Evolutionary conservation across 2,888 invertebrate species (phyloP), one percentile per base, ranked within the genome.

Genomic region (Meliscaeva auricollis): DNA sequence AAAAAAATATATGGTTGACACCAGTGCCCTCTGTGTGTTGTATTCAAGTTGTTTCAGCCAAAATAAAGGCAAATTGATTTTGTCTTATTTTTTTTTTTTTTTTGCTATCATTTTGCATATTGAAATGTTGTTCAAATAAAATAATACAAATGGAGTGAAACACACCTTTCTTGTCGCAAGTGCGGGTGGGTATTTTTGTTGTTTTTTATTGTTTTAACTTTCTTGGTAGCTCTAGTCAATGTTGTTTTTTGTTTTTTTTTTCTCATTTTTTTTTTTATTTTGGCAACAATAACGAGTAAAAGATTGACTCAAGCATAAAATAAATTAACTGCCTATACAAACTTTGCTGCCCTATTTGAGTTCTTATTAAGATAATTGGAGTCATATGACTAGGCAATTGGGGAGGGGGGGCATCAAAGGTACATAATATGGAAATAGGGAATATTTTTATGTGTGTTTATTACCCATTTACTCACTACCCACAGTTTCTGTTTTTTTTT

Each of bases 301-400:
- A 69, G 41, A 68, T 50, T 41, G 32, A 15, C 41, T 78, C 17
- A 62, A 74, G 48, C 54, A 52, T 54, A 52, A 35, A 66, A 56
- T 46, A 64, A 15, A 69, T 56, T 83, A 83, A 78, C 62, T 73
- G 66, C 66, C 66, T 74, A 38, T 20, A 22, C 73, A 82, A 82
- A 82, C 66, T 32, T 50, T 58, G 20, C 66, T 58, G 20, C 66
- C 73, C 72, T 77, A 77, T 73, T 77, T 62, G 77, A 69, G 54
- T 41, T 77, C 73, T 82, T 82, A 78, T 77, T 82, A 73, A 48
- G 68, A 76, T 82, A 73, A 77, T 64, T 83, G 38, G 73, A 38
- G 68, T 64, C 82, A 68, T 50, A 78, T 83, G 78, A 64, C 72
- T 58, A n/a, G n/a, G n/a, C n/a, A n/a, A n/a, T n/a, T n/a, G n/a